phyloP scores from a whole-genome alignment of 2,888 invertebrate species.

The Pemphredon lugubris region DNA sequence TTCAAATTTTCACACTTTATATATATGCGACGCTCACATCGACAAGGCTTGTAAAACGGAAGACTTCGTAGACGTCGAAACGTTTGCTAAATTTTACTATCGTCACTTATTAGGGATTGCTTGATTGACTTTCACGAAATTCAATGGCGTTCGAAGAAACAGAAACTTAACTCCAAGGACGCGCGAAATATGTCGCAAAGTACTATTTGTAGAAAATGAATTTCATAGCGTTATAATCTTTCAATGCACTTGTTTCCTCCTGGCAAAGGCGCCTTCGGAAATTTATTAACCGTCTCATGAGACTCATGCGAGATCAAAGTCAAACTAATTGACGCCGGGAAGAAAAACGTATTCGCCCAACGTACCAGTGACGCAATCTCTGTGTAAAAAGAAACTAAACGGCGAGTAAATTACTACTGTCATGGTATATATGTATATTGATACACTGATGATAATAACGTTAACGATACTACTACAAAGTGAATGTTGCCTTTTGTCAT shows the following conservation, averaged over 20 bases:
- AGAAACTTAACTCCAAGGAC: too few relatives aligned
- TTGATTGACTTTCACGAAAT: slow-evolving; percentile 14
- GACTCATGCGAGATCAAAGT: slow-evolving; percentile 16
- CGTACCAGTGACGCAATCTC: slow-evolving; percentile 35
- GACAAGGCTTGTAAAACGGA: slow-evolving; percentile 52
- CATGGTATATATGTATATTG: slow-evolving; percentile 57
- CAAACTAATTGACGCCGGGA: slow-evolving; percentile 1
- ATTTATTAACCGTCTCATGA: slow-evolving; percentile 21
- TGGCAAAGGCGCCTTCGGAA: slow-evolving; percentile 5
- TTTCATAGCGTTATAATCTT: slow-evolving; percentile 23
- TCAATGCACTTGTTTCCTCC: slow-evolving; percentile 26
- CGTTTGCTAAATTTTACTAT: slow-evolving; percentile 28
- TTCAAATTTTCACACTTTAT: slow-evolving; percentile 45
- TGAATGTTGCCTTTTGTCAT: slow-evolving; percentile 78
- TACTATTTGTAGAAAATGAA: slow-evolving; percentile 13
- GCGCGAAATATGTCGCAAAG: too few relatives aligned
- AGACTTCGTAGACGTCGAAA: slow-evolving; percentile 41
- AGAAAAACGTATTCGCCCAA: slow-evolving; percentile 18
- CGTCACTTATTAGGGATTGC: slow-evolving; percentile 20
- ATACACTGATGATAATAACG: slow-evolving; percentile 65
- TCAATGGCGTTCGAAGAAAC: not conserved
- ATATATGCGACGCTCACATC: slow-evolving; percentile 56
- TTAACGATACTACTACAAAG: slow-evolving; percentile 70
- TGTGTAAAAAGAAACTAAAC: slow-evolving; percentile 32
- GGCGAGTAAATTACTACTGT: slow-evolving; percentile 56